Evolutionary conservation across 2,797 vertebrate genomes (phyloP).

Genomic region (Danio choprae): DNA sequence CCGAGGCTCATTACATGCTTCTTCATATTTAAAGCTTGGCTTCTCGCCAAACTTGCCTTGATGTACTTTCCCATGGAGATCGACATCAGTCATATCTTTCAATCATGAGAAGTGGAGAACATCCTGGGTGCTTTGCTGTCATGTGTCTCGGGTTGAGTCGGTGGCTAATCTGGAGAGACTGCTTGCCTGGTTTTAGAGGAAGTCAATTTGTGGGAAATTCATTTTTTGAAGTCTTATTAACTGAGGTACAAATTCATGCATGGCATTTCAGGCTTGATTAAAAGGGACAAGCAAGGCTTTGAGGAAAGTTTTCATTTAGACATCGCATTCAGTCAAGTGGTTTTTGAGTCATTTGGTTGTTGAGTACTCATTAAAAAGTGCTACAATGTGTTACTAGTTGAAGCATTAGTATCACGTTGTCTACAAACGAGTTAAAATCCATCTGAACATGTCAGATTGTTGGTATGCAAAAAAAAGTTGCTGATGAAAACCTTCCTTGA

Average conservation of each 20-base stretch:
- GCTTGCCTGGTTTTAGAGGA: background rate
- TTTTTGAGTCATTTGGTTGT: background rate
- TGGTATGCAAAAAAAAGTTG: no score
- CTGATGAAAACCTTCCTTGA: no score
- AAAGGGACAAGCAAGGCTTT: conserved; percentile 3
- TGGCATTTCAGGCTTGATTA: conserved; percentile 29
- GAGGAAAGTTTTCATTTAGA: conserved; percentile 11
- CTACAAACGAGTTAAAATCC: no score
- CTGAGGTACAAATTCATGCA: conserved; percentile 35
- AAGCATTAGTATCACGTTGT: no score
- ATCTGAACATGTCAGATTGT: no score
- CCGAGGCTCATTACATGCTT: conserved; percentile 45
- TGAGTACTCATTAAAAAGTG: no score
- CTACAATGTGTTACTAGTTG: no score
- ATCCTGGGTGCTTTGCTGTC: conserved; percentile 2
- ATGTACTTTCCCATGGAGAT: conserved; percentile 35
- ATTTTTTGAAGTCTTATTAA: conserved; percentile 37
- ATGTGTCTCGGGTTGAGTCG: conserved; percentile 20
- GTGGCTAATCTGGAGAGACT: conserved; percentile 11
- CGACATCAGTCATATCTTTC: conserved; percentile 44
- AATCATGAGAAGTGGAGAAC: conserved; percentile 41
- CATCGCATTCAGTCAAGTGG: background rate
- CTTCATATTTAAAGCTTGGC: conserved; percentile 36
- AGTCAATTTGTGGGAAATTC: conserved; percentile 2
- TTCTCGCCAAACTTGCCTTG: conserved; percentile 41